Conservation (phyloP, 2,113 vertebrate species). For the Xyrauchen texanus region DNA sequence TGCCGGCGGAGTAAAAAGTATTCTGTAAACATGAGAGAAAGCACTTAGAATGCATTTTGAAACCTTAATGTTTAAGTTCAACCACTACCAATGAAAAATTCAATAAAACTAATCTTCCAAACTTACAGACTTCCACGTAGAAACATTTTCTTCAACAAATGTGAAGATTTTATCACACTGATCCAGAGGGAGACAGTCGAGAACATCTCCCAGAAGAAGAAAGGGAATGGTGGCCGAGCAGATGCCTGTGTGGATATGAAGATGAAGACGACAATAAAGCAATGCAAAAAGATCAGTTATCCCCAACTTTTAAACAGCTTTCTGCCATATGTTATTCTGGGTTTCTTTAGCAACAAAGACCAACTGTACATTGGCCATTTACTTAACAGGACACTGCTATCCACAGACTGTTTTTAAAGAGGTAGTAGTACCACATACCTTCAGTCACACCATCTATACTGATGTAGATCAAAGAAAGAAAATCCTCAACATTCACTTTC, state of each 20-base stretch:
- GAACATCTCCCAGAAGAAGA: constrained; percentile 90
- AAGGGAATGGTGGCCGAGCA: constrained; percentile 95
- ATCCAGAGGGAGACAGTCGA: constrained; percentile 95
- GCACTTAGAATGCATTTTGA: background rate
- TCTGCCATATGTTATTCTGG: too few relatives aligned
- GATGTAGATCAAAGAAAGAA: constrained; percentile 91
- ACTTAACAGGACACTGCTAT: background rate
- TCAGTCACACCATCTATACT: constrained; percentile 93
- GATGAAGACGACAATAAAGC: background rate
- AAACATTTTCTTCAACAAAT: constrained; percentile 97
- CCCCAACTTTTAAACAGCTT: too few relatives aligned
- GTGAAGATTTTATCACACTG: constrained; percentile 96
- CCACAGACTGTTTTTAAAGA: background rate
- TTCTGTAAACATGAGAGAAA: constrained; percentile 75
- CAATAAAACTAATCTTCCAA: background rate
- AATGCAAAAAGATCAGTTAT: background rate
- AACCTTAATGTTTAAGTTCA: background rate
- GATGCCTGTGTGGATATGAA: constrained; percentile 76
- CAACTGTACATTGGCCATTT: too few relatives aligned
- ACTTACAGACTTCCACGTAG: constrained; percentile 96
- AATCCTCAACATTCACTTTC: constrained; percentile 84
- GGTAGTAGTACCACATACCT: constrained; percentile 70
- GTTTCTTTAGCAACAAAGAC: background rate
- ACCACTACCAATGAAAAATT: background rate
- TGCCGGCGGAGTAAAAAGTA: constrained; percentile 95